Percentiles rank a stretch among this genome's conserved stretches.
Conservation (phyloP, 1,140 invertebrate genomes). For the Apis cerana region DNA sequence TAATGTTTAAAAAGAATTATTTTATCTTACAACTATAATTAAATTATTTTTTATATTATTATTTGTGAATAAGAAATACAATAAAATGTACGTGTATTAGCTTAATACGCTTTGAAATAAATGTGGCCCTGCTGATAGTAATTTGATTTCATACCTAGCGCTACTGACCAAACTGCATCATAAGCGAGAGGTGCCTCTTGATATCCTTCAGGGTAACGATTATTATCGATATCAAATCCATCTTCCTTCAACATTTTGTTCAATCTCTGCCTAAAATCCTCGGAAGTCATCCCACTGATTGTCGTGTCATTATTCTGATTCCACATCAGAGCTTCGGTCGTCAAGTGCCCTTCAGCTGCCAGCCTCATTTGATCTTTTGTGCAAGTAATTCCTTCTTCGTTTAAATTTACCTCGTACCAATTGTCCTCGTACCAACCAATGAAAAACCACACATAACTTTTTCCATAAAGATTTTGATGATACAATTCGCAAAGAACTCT, state of each 20-base stretch:
- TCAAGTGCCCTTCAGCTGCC: constrained; percentile 98
- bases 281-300: constrained; percentile 95
- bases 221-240: constrained; percentile 91
- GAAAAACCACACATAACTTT: constrained; percentile 99
- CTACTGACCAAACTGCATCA: constrained; percentile 99
- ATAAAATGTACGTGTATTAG: too few species aligned
- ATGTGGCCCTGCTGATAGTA: too few species aligned
- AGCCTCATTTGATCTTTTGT: constrained; percentile 95
- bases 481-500: constrained; percentile 98
- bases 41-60: too few species aligned
- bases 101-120: too few species aligned
- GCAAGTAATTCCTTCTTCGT: constrained; percentile 95
- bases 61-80: too few species aligned
- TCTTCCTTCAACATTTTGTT: constrained; percentile 89
- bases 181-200: constrained; percentile 99
- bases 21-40: too few species aligned
- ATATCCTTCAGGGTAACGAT: constrained; percentile 95
- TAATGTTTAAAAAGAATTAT: too few species aligned
- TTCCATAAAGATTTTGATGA: constrained; percentile 96
- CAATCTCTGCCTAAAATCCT: constrained; percentile 88
- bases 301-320: constrained; percentile 96
- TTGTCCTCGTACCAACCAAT: constrained; percentile 99
- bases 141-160: constrained; percentile 85
- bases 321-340: constrained; percentile 99
- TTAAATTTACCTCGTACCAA: constrained; percentile 96